Base-by-base conservation (phyloP, 2,888 invertebrate species). In the Diaprepes abbreviatus region DNA sequence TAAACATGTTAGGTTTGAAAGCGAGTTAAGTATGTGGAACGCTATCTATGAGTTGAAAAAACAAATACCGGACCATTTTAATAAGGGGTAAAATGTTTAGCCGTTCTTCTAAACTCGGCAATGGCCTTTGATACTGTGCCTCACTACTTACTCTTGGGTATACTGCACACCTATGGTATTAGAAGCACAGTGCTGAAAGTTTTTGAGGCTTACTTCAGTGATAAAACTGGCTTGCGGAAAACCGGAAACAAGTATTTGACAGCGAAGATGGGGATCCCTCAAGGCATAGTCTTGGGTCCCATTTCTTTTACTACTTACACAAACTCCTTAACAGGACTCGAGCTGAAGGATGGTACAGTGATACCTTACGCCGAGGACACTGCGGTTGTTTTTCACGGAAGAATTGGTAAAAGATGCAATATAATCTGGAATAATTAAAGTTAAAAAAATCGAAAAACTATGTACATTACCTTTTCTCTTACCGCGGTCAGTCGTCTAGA, bases 251-350 rank as follows among this genome's bases (percentile, higher is more conserved):
- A 57, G 9, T 48, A 55, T 19, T 24, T 63, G 28, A 28, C 24
- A n/a, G 33, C 45, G 9, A 57, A 55, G 33, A 48, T 45, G 21
- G 65, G 65, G 16, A 45, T 65, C 12, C 63, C 63, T n/a, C 48
- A 50, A 28, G 62, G 50, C 6, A 50, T 38, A 19, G 50, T 62
- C 6, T 33, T 52, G 1, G 33, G 16, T 1, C 52, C 52, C 5
- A 52, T 63, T 5, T 38, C 52, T 5, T 63, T 63, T 21, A 17
- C 36, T 10, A 38, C 33, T 17, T 50, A 36, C 33, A 52, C 52
- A 19, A 63, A 52, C 36, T 16, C 52, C 6, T 24, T 63, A 28
- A n/a, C n/a, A n/a, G n/a, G n/a, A n/a, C n/a, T n/a, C n/a, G n/a
- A n/a, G n/a, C n/a, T n/a, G n/a, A n/a, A n/a, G n/a, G n/a, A n/a